phyloP scores from a whole-genome alignment of 2,888 invertebrate genomes.

The Busseola fusca region DNA sequence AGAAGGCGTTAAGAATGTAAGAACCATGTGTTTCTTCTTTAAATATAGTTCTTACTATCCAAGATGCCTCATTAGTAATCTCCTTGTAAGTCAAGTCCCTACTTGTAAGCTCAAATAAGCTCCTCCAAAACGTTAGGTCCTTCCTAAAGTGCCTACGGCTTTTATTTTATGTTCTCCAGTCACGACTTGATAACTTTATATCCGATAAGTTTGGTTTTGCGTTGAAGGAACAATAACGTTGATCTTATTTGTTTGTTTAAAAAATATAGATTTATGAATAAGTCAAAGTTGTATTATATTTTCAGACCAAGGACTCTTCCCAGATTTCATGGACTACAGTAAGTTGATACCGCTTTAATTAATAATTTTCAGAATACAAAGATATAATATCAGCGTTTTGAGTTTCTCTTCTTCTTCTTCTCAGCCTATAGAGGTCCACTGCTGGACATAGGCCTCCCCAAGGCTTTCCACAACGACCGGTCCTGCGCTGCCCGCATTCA shows the following conservation, averaged over 20 bases:
- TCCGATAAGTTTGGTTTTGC: not conserved
- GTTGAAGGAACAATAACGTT: not conserved
- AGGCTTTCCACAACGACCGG: too few species aligned
- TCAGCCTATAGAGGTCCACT: too few species aligned
- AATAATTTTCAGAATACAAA: not conserved
- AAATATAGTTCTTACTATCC: too few species aligned
- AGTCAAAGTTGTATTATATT: not conserved
- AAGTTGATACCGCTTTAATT: too few species aligned
- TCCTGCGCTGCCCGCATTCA: too few species aligned
- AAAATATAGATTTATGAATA: not conserved
- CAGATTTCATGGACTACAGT: too few species aligned
- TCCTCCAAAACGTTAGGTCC: not conserved
- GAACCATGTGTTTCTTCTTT: not conserved
- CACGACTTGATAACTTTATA: conserved; percentile 29
- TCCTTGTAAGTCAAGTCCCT: not conserved
- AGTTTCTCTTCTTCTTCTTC: too few species aligned
- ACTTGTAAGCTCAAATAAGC: not conserved
- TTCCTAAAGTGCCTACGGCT: not conserved
- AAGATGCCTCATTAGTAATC: not conserved
- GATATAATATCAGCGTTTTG: not conserved
- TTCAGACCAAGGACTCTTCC: too few species aligned
- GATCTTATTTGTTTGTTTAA: not conserved
- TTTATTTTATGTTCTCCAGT: conserved; percentile 15
- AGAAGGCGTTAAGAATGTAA: too few species aligned
- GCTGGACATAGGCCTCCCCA: too few species aligned